phyloP scores from a whole-genome alignment of 2,888 invertebrate genomes.

The Dendrolimus pini region DNA sequence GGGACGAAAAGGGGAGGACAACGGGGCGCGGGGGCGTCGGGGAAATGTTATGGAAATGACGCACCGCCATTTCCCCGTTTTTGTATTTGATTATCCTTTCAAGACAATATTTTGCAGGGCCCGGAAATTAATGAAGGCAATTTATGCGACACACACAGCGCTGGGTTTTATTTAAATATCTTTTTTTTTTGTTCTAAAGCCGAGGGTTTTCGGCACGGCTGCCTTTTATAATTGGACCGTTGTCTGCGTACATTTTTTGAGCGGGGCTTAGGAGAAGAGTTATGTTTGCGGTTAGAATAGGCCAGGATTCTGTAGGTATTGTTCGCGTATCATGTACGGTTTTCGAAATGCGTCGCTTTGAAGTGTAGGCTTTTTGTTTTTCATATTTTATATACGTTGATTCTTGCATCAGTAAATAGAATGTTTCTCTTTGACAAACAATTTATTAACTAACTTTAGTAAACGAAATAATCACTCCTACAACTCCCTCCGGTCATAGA shows the following conservation, averaged over 20 bases:
- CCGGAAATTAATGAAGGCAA: conserved; percentile 76
- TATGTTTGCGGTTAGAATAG: conserved; percentile 59
- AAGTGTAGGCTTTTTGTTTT: conserved; percentile 10
- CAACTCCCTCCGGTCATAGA: too few relatives aligned
- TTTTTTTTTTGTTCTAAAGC: conserved; percentile 47
- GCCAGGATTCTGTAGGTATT: conserved; percentile 11
- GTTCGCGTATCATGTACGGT: conserved; percentile 2
- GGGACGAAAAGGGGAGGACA: conserved; percentile 45
- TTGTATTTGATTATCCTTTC: conserved; percentile 77
- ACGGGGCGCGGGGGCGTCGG: conserved; percentile 22
- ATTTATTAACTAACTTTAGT: too few relatives aligned
- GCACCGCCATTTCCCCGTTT: conserved; percentile 75
- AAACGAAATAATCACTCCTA: too few relatives aligned
- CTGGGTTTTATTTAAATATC: conserved; percentile 72
- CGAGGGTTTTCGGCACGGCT: conserved; percentile 51
- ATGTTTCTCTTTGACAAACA: too few relatives aligned
- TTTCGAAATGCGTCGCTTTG: conserved; percentile 10
- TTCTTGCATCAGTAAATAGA: too few relatives aligned
- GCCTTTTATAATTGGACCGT: conserved; percentile 68
- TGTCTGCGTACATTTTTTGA: conserved; percentile 40
- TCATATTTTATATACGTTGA: too few relatives aligned
- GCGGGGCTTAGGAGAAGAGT: conserved; percentile 53
- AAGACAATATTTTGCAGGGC: conserved; percentile 75
- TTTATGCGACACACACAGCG: conserved; percentile 72
- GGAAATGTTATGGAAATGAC: conserved; percentile 74